These are phyloP conservation scores for Pseudomyrmex cubaensis DNA, from an alignment of 1,140 invertebrate genomes.

Conservation along the genomic window DNA sequence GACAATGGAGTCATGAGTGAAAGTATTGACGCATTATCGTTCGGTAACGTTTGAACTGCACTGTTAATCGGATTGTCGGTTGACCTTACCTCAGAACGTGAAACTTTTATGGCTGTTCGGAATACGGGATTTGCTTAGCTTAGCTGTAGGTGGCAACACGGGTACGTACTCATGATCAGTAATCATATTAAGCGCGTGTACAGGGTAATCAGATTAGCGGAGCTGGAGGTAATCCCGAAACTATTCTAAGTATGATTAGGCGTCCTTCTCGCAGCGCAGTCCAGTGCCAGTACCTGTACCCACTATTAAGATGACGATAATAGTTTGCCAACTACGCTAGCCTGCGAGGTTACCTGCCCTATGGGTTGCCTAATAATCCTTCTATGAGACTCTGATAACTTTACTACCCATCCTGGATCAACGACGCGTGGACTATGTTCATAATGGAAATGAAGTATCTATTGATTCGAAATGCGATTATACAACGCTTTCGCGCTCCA, in stretches of 20 bases:
- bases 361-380: conserved; percentile 85
- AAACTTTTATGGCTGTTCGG: conserved; percentile 83
- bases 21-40: conserved; percentile 59
- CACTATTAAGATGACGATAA: conserved; percentile 84
- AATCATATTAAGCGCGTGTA: conserved; percentile 86
- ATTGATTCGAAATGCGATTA: conserved; percentile 70
- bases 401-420: conserved; percentile 79
- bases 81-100: conserved; percentile 75
- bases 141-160: conserved; percentile 82
- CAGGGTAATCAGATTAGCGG: conserved; percentile 85
- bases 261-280: conserved; percentile 82
- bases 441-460: conserved; percentile 75
- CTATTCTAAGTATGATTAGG: conserved; percentile 86
- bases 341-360: conserved; percentile 83
- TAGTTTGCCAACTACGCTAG: conserved; percentile 85
- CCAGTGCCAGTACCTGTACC: conserved; percentile 81
- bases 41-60: conserved; percentile 65
- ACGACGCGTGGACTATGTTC: conserved; percentile 73
- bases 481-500: conserved; percentile 5
- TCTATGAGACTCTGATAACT: conserved; percentile 83
- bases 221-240: conserved; percentile 85
- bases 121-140: conserved; percentile 82
- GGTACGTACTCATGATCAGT: conserved; percentile 85
- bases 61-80: conserved; percentile 75
- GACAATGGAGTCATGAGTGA: background rate